phyloP scores from a whole-genome alignment of 1,140 invertebrate species.

The Megalopta genalis region DNA sequence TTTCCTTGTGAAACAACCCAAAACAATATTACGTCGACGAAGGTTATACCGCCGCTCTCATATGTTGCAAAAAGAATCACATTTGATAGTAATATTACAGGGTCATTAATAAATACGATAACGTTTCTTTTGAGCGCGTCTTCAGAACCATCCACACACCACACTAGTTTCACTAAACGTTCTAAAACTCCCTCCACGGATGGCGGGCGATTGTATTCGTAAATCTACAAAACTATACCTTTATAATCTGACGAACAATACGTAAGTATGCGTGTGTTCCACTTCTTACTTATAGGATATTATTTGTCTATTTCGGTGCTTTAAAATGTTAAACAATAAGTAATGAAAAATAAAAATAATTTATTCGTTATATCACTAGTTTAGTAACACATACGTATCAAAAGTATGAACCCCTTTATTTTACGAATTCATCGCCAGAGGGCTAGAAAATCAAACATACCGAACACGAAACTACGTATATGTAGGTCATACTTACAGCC shows the following conservation, averaged over 20 bases:
- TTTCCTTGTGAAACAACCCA: not conserved
- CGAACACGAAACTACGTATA: no score
- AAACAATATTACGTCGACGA: not conserved
- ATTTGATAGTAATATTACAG: constrained; percentile 3
- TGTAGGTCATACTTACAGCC: no score
- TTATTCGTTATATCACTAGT: no score
- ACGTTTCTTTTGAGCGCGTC: constrained; percentile 44
- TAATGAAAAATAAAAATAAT: not conserved
- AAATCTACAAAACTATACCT: constrained; percentile 12
- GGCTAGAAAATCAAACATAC: not conserved
- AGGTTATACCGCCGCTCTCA: constrained; percentile 8
- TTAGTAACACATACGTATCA: no score
- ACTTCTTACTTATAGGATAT: not conserved
- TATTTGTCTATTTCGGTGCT: not conserved
- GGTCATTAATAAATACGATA: constrained; percentile 47
- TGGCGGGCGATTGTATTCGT: not conserved
- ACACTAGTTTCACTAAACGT: constrained; percentile 42
- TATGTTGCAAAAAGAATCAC: constrained; percentile 36
- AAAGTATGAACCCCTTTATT: no score
- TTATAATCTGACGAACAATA: not conserved
- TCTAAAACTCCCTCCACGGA: constrained; percentile 26
- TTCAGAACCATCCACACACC: constrained; percentile 28
- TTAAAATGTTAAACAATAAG: not conserved
- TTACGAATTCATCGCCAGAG: no score
- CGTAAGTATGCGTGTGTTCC: not conserved